These are phyloP conservation scores for Aurelia aurita DNA, from an alignment of 30 jellyfish, hydroid and myxozoan species.

Conservation along the genomic window DNA sequence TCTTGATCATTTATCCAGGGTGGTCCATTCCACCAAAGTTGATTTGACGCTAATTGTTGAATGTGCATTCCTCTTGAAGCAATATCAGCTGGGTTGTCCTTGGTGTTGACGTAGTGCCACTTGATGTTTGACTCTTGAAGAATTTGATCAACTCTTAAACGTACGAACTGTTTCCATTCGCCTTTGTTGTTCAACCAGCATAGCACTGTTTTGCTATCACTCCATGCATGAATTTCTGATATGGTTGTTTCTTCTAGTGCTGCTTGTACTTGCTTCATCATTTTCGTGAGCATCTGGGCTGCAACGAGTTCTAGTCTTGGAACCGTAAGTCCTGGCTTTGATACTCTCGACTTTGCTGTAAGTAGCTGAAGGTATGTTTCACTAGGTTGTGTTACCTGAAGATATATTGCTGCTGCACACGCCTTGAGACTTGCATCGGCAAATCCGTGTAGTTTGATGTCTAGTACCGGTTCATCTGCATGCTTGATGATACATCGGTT, in stretches of 20 bases:
- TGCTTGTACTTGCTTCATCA: conserved; percentile 4
- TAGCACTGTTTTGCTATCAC: conserved; percentile 19
- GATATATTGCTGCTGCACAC: conserved; percentile 29
- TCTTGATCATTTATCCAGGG: conserved; percentile 26
- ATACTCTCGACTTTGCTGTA: conserved; percentile 19
- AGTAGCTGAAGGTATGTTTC: neutral
- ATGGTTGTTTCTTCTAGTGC: conserved; percentile 3
- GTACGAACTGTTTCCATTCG: conserved; percentile 37
- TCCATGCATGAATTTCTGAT: conserved; percentile 15
- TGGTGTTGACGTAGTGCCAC: conserved; percentile 39
- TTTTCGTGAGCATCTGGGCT: conserved; percentile 15
- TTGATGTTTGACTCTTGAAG: conserved; percentile 22
- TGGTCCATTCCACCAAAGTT: conserved; percentile 23
- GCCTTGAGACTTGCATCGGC: conserved; percentile 48
- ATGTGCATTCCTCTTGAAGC: conserved; percentile 61
- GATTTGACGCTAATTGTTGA: neutral
- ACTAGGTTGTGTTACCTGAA: neutral
- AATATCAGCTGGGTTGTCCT: conserved; percentile 62
- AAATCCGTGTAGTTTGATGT: conserved; percentile 27
- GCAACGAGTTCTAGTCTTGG: conserved; percentile 29
- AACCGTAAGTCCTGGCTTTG: conserved; percentile 13
- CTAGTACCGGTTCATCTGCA: conserved; percentile 4
- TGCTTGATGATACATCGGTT: conserved; percentile 4
- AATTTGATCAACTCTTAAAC: conserved; percentile 31
- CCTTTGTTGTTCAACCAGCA: conserved; percentile 49